Conservation (phyloP, 2,113 vertebrate genomes). For the Smithornis capensis region DNA sequence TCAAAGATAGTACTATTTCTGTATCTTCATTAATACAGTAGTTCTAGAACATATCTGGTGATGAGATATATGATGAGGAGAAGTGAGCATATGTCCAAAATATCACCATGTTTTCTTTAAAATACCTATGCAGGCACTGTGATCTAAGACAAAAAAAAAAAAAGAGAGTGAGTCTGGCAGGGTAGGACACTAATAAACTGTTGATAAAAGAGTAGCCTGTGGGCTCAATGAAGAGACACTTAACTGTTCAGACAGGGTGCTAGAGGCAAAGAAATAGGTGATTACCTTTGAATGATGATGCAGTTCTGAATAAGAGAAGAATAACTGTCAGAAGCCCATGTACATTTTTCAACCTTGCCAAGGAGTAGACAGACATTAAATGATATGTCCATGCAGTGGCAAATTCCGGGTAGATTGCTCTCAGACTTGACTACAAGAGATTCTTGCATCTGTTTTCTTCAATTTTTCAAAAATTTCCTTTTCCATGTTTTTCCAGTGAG, state of each 20-base stretch:
- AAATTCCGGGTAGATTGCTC: neutral
- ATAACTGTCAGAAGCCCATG: neutral
- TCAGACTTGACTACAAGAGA: neutral
- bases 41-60: neutral
- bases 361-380: neutral
- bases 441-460: neutral
- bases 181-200: slow-evolving; percentile 20
- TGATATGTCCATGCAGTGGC: neutral
- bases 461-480: neutral
- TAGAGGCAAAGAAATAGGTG: neutral
- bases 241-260: slow-evolving; percentile 7
- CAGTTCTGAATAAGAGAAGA: neutral
- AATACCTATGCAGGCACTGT: neutral
- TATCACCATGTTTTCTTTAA: neutral
- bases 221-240: slow-evolving; percentile 3
- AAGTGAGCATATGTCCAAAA: neutral
- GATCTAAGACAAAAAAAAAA: neutral
- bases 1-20: neutral
- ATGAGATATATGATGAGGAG: neutral
- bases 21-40: neutral
- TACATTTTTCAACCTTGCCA: neutral
- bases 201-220: slow-evolving; percentile 20
- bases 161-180: neutral
- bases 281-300: slow-evolving; percentile 20
- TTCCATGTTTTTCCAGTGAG: neutral